Evolutionary conservation across 2,888 invertebrate species (phyloP).

Genomic region (Brenthis ino): DNA sequence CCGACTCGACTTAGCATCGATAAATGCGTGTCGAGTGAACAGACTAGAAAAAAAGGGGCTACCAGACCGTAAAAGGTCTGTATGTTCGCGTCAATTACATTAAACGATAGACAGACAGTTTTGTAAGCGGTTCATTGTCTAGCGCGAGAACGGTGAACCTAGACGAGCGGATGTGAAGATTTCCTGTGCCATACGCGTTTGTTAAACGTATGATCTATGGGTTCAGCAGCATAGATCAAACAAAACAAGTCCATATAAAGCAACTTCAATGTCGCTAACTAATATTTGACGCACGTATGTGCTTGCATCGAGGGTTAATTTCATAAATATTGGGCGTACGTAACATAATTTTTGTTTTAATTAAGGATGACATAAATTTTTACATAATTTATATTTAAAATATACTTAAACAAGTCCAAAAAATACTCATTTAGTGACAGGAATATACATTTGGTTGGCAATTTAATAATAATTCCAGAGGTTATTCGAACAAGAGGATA

Average conservation of each 20-base stretch:
- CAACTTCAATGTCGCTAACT: slow-evolving; percentile 58
- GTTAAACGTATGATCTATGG: slow-evolving; percentile 42
- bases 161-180: slow-evolving; percentile 77
- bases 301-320: slow-evolving; percentile 7
- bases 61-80: slow-evolving; percentile 67
- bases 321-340: slow-evolving; percentile 19
- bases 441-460: neutral
- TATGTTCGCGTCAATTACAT: slow-evolving; percentile 62
- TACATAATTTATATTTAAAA: neutral
- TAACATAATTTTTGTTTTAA: neutral
- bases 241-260: slow-evolving; percentile 69
- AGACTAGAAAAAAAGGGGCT: slow-evolving; percentile 45
- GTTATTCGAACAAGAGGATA: slow-evolving; percentile 2
- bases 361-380: neutral
- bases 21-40: slow-evolving; percentile 42
- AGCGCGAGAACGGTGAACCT: slow-evolving; percentile 66
- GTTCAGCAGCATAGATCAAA: slow-evolving; percentile 65
- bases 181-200: slow-evolving; percentile 65
- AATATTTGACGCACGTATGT: slow-evolving; percentile 50
- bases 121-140: slow-evolving; percentile 72
- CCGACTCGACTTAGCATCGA: slow-evolving; percentile 34
- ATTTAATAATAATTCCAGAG: neutral
- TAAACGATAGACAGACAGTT: slow-evolving; percentile 54
- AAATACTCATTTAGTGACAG: too few relatives aligned
- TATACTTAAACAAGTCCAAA: too few relatives aligned